These are phyloP conservation scores for Hydrotaea diabolus DNA, from an alignment of 2,888 invertebrate genomes.

Conservation along the genomic window DNA sequence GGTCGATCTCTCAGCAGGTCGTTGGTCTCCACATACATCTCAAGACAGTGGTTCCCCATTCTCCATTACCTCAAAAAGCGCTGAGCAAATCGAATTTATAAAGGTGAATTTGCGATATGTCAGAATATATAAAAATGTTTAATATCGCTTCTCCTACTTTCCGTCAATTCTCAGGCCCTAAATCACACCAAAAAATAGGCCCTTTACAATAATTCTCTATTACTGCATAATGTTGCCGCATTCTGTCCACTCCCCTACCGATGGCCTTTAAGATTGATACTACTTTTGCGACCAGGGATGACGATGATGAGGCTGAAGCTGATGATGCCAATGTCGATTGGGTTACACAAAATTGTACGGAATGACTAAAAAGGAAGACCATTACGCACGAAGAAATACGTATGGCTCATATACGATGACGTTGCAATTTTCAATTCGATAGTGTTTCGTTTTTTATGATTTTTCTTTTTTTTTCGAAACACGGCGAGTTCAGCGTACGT, in stretches of 20 bases:
- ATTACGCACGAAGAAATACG: constrained; percentile 53
- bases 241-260: constrained; percentile 6
- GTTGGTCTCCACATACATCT: too few species aligned
- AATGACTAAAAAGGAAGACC: constrained; percentile 46
- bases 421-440: constrained; percentile 46
- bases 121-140: too few species aligned
- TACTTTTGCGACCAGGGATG: neutral
- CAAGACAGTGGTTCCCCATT: too few species aligned
- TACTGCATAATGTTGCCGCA: constrained; percentile 25
- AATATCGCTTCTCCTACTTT: too few species aligned
- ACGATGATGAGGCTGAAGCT: constrained; percentile 17
- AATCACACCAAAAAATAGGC: constrained; percentile 28
- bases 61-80: too few species aligned
- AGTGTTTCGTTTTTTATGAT: neutral
- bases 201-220: constrained; percentile 21
- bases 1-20: too few species aligned
- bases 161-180: too few species aligned
- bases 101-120: too few species aligned
- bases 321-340: constrained; percentile 45
- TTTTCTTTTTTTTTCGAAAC: constrained; percentile 40
- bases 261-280: constrained; percentile 14
- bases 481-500: constrained; percentile 25
- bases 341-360: constrained; percentile 35
- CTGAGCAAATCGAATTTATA: too few species aligned
- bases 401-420: constrained; percentile 59